Base-by-base conservation (phyloP, 2,888 invertebrate species). In the Deladenus siricidicola region DNA sequence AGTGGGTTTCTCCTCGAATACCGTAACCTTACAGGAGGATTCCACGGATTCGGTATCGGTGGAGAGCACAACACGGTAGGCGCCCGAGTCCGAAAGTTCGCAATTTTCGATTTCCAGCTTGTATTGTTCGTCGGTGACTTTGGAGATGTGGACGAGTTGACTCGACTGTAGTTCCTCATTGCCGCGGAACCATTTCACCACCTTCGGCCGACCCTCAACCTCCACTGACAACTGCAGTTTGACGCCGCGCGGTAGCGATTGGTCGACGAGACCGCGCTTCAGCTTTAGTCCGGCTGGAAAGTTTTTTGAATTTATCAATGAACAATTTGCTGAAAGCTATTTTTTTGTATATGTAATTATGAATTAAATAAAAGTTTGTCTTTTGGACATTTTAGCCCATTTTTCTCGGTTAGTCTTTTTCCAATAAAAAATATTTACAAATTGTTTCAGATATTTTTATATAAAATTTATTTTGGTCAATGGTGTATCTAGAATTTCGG, bases 141-240 rank as follows among this genome's bases (percentile, higher is more conserved):
- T 67, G 45, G 66, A 66, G 45, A 75, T 53, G 42, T 64, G 64
- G 21, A 66, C 67, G n/a, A 58, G 66, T 10, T 51, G 50, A n/a
- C 53, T 57, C 8, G 66, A 45, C 19, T 44, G 30, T 58, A 53
- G 64, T 66, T 66, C 70, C 50, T 78, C 85, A 61, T 87, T 87
- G 74, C 85, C 67, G 17, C 62, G 56, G 66, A 78, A 85, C 92
- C 92, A 93, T 75, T 85, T 87, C 23, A 92, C 85, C 62, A 85
- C 86, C 63, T 86, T 85, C 0, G 90, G 90, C 73, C 87, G 88
- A 0, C 89, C 87, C 80, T 88, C 86, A 0, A 88, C 85, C 75
- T 87, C 71, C 23, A 71, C 68, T 1, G 68, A 68, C 8, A 76
- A 71, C 43, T 53, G 64, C 42, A 75, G 67, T 48, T 66, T 71